These are phyloP conservation scores for Lagopus muta DNA, from an alignment of 2,113 vertebrate genomes.

Conservation along the genomic window DNA sequence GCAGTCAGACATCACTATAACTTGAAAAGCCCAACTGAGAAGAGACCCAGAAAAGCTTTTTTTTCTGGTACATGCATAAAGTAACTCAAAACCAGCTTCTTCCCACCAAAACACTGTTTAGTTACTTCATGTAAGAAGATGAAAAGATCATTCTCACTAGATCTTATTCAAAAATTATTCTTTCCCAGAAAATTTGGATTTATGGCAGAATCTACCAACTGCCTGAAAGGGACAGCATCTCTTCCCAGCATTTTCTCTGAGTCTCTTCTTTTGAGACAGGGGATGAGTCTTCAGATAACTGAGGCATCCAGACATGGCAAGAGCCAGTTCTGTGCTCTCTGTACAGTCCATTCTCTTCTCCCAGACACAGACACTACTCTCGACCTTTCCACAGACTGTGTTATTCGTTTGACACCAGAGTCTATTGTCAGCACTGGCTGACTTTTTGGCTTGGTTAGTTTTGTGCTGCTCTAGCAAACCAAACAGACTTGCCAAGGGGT, in stretches of 20 bases:
- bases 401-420: background rate
- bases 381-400: background rate
- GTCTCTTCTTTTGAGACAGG: background rate
- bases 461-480: background rate
- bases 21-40: background rate
- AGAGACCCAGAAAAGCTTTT: background rate
- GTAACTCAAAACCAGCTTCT: background rate
- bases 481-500: background rate
- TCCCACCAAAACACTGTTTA: background rate
- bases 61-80: background rate
- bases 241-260: background rate
- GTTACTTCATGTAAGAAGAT: background rate
- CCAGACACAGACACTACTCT: background rate
- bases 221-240: background rate
- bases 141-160: background rate
- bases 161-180: background rate
- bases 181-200: background rate
- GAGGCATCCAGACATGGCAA: background rate
- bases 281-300: background rate
- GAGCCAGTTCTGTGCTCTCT: background rate
- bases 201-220: background rate
- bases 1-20: fast-evolving
- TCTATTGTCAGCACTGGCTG: background rate
- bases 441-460: background rate
- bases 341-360: background rate